A percentile compares a stretch with the other conserved stretches of the same genome.
phyloP scores from a whole-genome alignment of 2,888 invertebrate genomes.

The Mechanitis messenoides region DNA sequence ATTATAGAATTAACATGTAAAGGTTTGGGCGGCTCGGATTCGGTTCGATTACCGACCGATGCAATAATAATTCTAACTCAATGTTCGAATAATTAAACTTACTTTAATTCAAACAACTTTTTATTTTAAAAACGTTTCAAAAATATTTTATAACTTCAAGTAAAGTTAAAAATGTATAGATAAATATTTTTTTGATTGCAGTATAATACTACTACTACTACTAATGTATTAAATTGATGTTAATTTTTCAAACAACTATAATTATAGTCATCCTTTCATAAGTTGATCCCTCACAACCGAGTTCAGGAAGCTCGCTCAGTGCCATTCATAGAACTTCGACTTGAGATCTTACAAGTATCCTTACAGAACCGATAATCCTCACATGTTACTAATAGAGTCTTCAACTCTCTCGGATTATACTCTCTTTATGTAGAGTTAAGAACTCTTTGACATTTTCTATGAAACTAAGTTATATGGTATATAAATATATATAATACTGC shows the following conservation, averaged over 20 bases:
- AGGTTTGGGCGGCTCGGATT: conserved; percentile 73
- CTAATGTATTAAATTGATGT: too few species aligned
- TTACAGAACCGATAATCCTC: conserved; percentile 32
- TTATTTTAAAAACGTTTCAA: too few species aligned
- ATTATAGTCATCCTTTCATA: too few species aligned
- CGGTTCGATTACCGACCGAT: conserved; percentile 76
- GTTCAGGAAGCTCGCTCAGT: neutral
- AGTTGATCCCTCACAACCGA: neutral
- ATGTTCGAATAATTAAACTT: too few species aligned
- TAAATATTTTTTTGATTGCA: neutral
- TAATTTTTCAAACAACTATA: too few species aligned
- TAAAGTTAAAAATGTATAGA: neutral
- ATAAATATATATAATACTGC: too few species aligned
- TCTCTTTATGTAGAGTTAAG: conserved; percentile 53
- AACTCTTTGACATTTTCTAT: conserved; percentile 30
- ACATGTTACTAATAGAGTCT: conserved; percentile 34
- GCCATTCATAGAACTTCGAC: conserved; percentile 3
- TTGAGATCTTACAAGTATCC: conserved; percentile 14
- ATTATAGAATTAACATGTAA: conserved; percentile 40
- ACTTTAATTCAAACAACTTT: too few species aligned
- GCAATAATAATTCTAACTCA: conserved; percentile 49
- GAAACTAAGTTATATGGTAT: neutral
- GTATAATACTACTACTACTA: too few species aligned
- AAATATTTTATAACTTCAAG: neutral
- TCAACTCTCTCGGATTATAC: conserved; percentile 44